Evolutionary conservation across 2,888 invertebrate species (phyloP).

Genomic region (Acrobasis suavella): DNA sequence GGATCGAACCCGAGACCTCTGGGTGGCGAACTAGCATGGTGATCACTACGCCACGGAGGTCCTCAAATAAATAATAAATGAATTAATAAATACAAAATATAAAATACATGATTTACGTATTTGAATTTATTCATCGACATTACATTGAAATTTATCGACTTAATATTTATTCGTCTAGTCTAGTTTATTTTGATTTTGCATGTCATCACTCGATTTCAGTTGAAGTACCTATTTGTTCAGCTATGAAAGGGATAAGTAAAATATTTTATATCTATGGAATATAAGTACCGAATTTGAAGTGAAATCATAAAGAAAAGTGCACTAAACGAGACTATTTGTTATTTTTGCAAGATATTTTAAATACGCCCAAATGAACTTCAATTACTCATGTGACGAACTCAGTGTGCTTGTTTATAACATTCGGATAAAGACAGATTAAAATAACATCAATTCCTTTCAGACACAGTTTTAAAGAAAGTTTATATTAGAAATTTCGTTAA

Average conservation of each 20-base stretch:
- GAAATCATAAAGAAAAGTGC: neutral
- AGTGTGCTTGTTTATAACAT: neutral
- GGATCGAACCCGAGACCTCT: too few relatives aligned
- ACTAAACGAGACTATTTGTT: neutral
- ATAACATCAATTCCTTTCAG: neutral
- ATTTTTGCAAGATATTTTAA: neutral
- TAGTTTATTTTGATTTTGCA: neutral
- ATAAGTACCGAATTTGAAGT: neutral
- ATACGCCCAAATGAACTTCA: neutral
- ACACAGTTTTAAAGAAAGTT: neutral
- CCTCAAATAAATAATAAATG: too few relatives aligned
- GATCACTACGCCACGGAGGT: too few relatives aligned
- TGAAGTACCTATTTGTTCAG: neutral
- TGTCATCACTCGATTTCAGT: neutral
- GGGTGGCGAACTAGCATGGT: too few relatives aligned
- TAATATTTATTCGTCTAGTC: conserved; percentile 1
- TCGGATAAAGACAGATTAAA: neutral
- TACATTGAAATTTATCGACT: neutral
- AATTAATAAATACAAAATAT: too few relatives aligned
- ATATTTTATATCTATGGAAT: too few relatives aligned
- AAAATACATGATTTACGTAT: neutral
- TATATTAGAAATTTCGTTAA: neutral
- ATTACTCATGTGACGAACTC: neutral
- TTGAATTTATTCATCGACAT: neutral
- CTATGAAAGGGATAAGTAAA: neutral